A percentile compares a stretch with the other conserved stretches of the same genome.
Evolutionary conservation across 92 coral and sea anemone genomes (phyloP).

Genomic region (Phenganax stokvisi): DNA sequence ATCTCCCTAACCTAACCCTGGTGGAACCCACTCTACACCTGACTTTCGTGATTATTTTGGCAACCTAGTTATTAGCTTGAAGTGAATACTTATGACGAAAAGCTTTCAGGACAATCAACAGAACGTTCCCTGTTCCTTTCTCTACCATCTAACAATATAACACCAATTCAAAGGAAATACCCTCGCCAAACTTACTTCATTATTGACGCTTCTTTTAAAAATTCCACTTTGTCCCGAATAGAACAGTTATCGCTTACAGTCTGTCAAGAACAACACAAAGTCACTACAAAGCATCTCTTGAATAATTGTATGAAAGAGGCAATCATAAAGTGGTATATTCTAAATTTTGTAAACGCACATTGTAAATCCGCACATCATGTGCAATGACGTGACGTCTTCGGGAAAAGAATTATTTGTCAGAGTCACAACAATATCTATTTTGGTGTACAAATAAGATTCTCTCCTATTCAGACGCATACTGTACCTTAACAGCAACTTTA

Average conservation of each 20-base stretch:
- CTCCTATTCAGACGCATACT: not conserved
- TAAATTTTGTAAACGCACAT: not conserved
- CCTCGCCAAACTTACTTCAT: constrained; percentile 71
- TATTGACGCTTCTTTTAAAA: constrained; percentile 95
- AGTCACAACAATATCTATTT: not conserved
- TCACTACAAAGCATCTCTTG: not conserved
- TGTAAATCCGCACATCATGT: not conserved
- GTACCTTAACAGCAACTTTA: constrained; percentile 93
- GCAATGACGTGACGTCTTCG: not conserved
- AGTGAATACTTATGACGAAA: too few relatives aligned
- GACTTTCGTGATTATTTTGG: too few relatives aligned
- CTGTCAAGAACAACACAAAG: constrained; percentile 37
- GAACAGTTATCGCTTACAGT: constrained; percentile 96
- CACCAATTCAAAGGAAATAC: not conserved
- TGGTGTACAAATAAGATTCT: not conserved
- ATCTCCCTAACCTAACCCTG: too few relatives aligned
- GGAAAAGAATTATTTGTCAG: not conserved
- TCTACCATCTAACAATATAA: too few relatives aligned
- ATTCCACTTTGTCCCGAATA: constrained; percentile 88
- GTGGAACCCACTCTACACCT: too few relatives aligned
- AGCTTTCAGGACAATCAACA: too few relatives aligned
- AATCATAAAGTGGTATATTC: not conserved
- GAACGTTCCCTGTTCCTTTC: too few relatives aligned
- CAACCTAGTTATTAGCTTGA: too few relatives aligned
- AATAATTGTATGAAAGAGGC: not conserved